These are phyloP conservation scores for Ivindomyrus marchei DNA, from an alignment of 2,113 vertebrate species.

Conservation along the genomic window DNA sequence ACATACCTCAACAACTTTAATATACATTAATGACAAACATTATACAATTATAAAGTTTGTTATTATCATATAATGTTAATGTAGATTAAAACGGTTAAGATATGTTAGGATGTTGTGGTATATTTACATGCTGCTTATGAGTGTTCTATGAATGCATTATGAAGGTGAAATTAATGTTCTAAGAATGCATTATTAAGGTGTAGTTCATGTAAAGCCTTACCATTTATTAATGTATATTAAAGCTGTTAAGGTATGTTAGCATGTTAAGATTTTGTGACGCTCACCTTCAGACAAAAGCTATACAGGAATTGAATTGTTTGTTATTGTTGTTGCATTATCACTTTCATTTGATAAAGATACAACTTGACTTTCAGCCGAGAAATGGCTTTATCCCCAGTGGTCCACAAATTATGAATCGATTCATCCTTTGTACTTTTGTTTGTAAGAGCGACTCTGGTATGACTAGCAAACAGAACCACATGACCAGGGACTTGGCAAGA, in stretches of 20 bases:
- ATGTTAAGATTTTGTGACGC: not conserved
- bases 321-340: not conserved
- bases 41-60: not conserved
- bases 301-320: constrained; percentile 3
- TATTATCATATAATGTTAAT: too few species aligned
- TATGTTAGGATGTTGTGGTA: too few species aligned
- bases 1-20: too few species aligned
- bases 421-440: not conserved
- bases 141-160: too few species aligned
- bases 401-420: not conserved
- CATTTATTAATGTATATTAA: too few species aligned
- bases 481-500: not conserved
- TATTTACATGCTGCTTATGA: too few species aligned
- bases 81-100: too few species aligned
- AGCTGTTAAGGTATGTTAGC: too few species aligned
- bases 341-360: not conserved
- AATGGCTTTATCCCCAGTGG: not conserved
- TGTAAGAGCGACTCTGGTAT: not conserved
- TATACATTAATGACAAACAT: too few species aligned
- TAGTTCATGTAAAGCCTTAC: too few species aligned
- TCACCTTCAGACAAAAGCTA: not conserved
- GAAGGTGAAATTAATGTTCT: too few species aligned
- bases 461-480: not conserved
- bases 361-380: not conserved
- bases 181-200: too few species aligned